Evolutionary conservation across 2,113 vertebrate species (phyloP).

Genomic region (Pao palembangensis): DNA sequence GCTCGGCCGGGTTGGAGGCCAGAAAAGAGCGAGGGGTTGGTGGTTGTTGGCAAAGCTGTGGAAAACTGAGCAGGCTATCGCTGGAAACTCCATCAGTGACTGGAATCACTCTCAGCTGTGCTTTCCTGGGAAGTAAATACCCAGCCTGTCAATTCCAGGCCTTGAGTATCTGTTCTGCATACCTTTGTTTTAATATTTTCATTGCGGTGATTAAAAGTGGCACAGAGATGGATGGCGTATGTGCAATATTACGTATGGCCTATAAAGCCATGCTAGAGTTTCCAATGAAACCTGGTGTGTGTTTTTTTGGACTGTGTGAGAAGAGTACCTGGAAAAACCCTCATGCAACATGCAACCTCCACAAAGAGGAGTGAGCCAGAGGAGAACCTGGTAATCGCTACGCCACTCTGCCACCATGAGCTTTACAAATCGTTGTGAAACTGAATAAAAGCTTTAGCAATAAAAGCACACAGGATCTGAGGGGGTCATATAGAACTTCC

Average conservation of each 20-base stretch:
- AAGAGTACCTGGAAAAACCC: not conserved
- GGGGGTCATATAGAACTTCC: no score
- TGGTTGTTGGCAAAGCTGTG: slow-evolving; percentile 71
- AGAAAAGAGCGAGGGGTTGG: slow-evolving; percentile 61
- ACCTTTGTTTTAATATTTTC: slow-evolving; percentile 35
- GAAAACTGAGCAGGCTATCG: slow-evolving; percentile 66
- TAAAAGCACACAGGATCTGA: no score
- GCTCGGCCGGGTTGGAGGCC: slow-evolving; percentile 42
- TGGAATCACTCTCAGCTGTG: slow-evolving; percentile 70
- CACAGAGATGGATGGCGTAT: slow-evolving; percentile 18
- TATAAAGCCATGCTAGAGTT: not conserved
- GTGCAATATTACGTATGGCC: not conserved
- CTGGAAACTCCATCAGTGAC: slow-evolving; percentile 76
- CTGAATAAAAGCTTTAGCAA: no score
- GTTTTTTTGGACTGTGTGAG: not conserved
- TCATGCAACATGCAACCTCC: no score
- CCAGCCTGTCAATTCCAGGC: slow-evolving; percentile 44
- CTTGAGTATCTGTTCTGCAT: slow-evolving; percentile 39
- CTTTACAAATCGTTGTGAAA: no score
- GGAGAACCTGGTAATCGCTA: no score
- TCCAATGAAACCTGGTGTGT: not conserved
- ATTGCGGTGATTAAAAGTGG: slow-evolving; percentile 38
- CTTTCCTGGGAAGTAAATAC: slow-evolving; percentile 43
- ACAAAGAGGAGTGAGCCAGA: no score
- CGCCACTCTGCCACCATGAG: no score